These are phyloP conservation scores for Smithornis capensis DNA, from an alignment of 2,113 vertebrate species.

Conservation along the genomic window DNA sequence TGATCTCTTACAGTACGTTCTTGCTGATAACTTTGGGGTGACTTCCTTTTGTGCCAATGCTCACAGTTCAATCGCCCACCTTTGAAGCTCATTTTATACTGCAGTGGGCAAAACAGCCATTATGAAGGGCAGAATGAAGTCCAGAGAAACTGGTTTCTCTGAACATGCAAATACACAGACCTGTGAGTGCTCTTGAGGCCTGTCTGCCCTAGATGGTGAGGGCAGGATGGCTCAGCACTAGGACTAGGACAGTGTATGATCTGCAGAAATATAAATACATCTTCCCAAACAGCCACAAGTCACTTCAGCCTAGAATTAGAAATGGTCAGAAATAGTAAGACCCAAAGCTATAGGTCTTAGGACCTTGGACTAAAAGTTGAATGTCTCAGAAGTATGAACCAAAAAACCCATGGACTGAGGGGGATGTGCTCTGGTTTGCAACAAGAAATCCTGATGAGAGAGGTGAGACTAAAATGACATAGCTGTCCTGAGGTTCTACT, in stretches of 20 bases:
- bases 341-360: background rate
- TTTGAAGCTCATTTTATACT: conserved; percentile 54
- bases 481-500: background rate
- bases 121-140: background rate
- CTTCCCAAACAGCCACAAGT: background rate
- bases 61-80: conserved; percentile 38
- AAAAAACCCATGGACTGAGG: background rate
- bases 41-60: background rate
- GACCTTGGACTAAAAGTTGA: background rate
- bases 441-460: background rate
- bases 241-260: background rate
- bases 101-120: conserved; percentile 23
- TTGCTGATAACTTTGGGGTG: background rate
- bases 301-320: background rate
- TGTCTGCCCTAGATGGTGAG: background rate
- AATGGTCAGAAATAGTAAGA: background rate
- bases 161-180: background rate
- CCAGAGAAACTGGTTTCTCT: background rate
- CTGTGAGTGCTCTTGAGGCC: background rate
- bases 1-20: background rate
- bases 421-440: background rate
- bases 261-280: background rate
- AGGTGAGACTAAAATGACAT: background rate
- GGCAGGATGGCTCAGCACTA: background rate
- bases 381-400: background rate